Evolutionary conservation across 2,888 invertebrate genomes (phyloP).

Genomic region (Xestobium rufovillosum): DNA sequence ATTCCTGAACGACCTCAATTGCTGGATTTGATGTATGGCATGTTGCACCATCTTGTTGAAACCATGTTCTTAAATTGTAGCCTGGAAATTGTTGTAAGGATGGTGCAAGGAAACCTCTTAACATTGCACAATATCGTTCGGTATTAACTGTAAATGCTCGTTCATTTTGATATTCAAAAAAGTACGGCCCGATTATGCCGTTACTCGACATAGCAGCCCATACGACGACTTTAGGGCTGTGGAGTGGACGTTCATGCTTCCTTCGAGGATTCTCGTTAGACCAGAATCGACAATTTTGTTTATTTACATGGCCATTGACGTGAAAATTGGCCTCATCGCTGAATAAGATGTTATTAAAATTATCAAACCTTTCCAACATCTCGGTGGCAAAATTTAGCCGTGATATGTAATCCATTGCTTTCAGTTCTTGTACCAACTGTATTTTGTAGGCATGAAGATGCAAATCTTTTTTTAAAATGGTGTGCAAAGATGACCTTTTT

Average conservation of each 20-base stretch:
- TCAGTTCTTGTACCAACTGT: not conserved
- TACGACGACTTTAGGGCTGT: conserved; percentile 11
- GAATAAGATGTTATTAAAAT: conserved; percentile 2
- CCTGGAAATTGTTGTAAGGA: not conserved
- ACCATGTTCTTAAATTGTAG: not conserved
- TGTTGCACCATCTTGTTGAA: not conserved
- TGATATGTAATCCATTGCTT: not conserved
- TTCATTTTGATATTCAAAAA: not conserved
- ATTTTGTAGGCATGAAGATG: not conserved
- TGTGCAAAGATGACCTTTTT: not conserved
- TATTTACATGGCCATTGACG: not conserved
- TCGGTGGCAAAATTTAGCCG: not conserved
- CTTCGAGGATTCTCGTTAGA: not conserved
- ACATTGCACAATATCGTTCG: conserved; percentile 14
- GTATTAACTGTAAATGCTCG: too few relatives aligned
- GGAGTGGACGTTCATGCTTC: conserved; percentile 1
- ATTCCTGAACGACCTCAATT: conserved; percentile 6
- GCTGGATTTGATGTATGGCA: not conserved
- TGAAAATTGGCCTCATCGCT: not conserved
- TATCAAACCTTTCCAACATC: not conserved
- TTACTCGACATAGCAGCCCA: conserved; percentile 13
- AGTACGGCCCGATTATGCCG: conserved; percentile 7
- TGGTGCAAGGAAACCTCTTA: conserved; percentile 12
- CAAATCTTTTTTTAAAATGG: not conserved
- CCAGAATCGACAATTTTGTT: conserved; percentile 1